Evolutionary conservation across 2,797 vertebrate species (phyloP), one percentile per base, ranked within the genome.

Genomic region (Enteromius treurensis): DNA sequence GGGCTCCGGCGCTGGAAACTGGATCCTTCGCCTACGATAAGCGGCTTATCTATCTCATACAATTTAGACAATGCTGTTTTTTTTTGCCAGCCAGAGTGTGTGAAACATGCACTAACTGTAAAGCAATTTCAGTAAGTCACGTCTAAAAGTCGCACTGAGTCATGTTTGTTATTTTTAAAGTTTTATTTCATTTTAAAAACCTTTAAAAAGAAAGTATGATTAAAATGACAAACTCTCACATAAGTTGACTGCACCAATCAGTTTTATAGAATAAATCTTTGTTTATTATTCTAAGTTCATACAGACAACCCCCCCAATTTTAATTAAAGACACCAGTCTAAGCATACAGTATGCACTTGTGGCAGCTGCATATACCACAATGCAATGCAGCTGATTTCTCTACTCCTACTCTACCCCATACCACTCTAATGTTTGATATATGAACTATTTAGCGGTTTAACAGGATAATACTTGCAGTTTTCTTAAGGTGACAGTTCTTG

Each of bases 1-100:
- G 91, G 90, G 90, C 90, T 86, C 84, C 81, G 86, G 81, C 84
- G 86, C 71, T 74, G 77, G 85, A 76, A 83, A 86, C 86, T 76
- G 84, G 83, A 89, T 77, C 85, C 62, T 65, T 85, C 55, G 68
- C 47, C 76, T 62, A 53, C 73, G 83, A 75, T 88, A 86, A 90
- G 84, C 77, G 26, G 83, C 80, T 88, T 88, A 87, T 75, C 15
- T 47, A 37, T 51, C 69, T 71, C 77, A 77, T 62, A 82, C n/a
- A 45, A 83, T 80, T 42, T 74, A 79, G 32, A 85, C 74, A 71
- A 85, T 32, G 14, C 5, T 79, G 58, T 26, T 26, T 26, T 26
- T 70, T 84, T 79, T 83, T 79, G 19, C 64, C 74, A 26, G 53
- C 3, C 47, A 49, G 49, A 77, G 15, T 40, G 19, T 62, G 53